These are phyloP conservation scores for Pogona vitticeps DNA, from an alignment of 2,113 vertebrate species.

Conservation along the genomic window DNA sequence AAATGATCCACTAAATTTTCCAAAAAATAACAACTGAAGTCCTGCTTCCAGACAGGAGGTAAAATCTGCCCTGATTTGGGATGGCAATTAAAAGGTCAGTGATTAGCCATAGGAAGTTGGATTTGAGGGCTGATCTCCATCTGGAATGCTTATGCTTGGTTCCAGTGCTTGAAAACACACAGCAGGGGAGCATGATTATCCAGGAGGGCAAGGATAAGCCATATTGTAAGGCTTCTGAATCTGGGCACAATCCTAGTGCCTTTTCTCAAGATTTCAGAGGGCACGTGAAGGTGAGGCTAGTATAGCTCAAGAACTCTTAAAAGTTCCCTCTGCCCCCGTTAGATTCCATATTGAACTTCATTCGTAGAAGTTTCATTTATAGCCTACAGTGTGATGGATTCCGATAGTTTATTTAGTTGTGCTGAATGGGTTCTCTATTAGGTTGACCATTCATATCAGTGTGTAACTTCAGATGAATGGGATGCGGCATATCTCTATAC, in stretches of 20 bases:
- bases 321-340: slow-evolving; percentile 42
- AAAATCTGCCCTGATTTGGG: neutral
- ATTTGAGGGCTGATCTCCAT: neutral
- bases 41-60: neutral
- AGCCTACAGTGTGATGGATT: slow-evolving; percentile 20
- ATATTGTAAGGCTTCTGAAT: neutral
- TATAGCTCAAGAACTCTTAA: slow-evolving; percentile 47
- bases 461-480: slow-evolving; percentile 67
- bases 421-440: slow-evolving; percentile 41
- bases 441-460: slow-evolving; percentile 62
- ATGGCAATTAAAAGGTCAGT: neutral
- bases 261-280: slow-evolving; percentile 41
- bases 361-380: slow-evolving; percentile 50
- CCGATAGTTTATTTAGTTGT: slow-evolving; percentile 64
- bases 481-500: slow-evolving; percentile 61
- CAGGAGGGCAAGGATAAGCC: slow-evolving; percentile 3
- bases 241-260: neutral
- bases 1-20: neutral
- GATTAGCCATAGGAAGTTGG: neutral
- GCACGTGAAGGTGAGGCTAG: slow-evolving; percentile 43
- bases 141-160: neutral
- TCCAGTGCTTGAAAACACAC: neutral
- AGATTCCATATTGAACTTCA: slow-evolving; percentile 53
- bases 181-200: neutral
- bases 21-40: neutral